phyloP scores from a whole-genome alignment of 2,113 vertebrate species.

The Salminus brasiliensis region DNA sequence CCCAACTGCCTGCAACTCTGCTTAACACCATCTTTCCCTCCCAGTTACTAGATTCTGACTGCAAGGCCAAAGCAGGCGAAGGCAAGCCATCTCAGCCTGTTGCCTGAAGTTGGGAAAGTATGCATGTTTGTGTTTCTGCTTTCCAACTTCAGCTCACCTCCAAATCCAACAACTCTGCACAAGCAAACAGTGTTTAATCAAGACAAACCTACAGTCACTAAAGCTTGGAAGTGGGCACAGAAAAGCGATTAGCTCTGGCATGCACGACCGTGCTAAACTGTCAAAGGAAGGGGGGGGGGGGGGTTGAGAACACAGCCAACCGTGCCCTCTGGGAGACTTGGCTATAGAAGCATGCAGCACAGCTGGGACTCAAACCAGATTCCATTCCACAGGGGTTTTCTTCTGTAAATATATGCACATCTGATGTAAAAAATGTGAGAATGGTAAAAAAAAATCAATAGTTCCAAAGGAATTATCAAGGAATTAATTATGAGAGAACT shows the following conservation, averaged over 20 bases:
- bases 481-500: constrained; percentile 1
- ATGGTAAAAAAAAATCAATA: neutral
- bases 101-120: neutral
- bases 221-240: constrained; percentile 13
- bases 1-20: neutral
- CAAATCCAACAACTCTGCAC: constrained; percentile 17
- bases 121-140: neutral
- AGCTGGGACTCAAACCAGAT: constrained; percentile 6
- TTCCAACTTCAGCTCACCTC: neutral
- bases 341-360: constrained; percentile 5
- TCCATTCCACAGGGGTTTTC: neutral
- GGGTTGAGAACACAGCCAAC: constrained; percentile 16
- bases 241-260: constrained; percentile 33
- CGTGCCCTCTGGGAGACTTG: constrained; percentile 16
- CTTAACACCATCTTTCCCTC: neutral
- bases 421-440: neutral
- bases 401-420: neutral
- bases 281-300: neutral
- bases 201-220: constrained; percentile 12
- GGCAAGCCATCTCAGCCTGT: neutral
- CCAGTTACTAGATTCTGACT: neutral
- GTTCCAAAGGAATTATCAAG: neutral
- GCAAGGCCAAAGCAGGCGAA: neutral
- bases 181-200: constrained; percentile 37
- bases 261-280: constrained; percentile 27